Conservation (phyloP, 2,797 vertebrate genomes). For the Darevskia mixta region DNA sequence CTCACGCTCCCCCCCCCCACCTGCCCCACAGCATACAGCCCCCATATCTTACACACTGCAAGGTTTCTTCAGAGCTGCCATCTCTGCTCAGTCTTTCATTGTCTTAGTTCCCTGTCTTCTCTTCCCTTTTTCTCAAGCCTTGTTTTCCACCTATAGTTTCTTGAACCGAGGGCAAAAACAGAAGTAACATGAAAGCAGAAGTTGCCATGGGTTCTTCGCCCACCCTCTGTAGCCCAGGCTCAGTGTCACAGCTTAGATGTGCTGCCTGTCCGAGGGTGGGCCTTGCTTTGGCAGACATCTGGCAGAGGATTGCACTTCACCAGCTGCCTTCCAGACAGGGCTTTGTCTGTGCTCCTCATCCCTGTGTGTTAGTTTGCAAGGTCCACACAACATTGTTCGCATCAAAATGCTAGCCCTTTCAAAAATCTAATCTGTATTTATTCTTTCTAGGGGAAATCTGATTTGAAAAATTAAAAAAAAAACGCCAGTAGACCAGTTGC, state of each 20-base stretch:
- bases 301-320: not conserved
- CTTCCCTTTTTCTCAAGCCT: conserved; percentile 4
- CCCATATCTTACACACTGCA: not conserved
- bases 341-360: no score
- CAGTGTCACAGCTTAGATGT: no score
- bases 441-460: no score
- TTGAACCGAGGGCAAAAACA: conserved; percentile 3
- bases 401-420: no score
- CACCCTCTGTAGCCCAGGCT: not conserved
- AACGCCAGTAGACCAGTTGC: no score
- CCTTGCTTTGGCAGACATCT: no score
- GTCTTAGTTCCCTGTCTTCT: not conserved
- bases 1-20: not conserved
- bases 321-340: not conserved
- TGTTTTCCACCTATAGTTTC: not conserved
- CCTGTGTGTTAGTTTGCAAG: no score
- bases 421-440: no score
- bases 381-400: no score
- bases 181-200: conserved; percentile 20
- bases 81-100: not conserved
- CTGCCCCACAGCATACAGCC: not conserved
- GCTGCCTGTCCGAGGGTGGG: not conserved
- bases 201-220: not conserved
- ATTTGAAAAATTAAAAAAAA: no score
- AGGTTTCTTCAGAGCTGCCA: not conserved